phyloP scores from a whole-genome alignment of 2,797 vertebrate genomes.

The Heterohyrax brucei region DNA sequence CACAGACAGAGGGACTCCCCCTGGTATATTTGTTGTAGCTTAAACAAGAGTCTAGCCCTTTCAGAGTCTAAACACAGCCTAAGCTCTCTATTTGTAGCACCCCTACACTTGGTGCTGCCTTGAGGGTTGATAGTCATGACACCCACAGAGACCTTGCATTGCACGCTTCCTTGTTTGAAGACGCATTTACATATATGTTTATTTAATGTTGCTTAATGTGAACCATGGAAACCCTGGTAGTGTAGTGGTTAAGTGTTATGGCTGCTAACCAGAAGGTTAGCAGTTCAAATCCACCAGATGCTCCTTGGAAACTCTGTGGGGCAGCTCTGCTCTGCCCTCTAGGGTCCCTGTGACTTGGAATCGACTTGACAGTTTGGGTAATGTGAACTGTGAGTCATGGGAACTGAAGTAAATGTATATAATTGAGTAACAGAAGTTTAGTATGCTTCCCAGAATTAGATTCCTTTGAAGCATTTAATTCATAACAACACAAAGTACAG shows the following conservation, averaged over 20 bases:
- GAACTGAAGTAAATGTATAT: slow-evolving; percentile 34
- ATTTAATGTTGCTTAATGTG: background rate
- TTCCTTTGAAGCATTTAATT: slow-evolving; percentile 52
- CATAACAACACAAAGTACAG: slow-evolving; percentile 11
- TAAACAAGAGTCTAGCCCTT: background rate
- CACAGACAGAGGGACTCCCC: background rate
- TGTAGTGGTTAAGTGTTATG: no score
- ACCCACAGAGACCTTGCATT: background rate
- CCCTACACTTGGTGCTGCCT: rapidly evolving
- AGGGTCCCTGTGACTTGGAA: no score
- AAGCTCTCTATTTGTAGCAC: background rate
- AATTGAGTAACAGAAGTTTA: slow-evolving; percentile 49
- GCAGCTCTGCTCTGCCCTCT: no score
- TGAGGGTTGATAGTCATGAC: background rate
- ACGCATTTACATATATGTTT: background rate
- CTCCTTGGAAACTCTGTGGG: no score
- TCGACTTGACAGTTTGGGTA: background rate
- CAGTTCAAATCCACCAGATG: no score
- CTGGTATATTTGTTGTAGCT: background rate
- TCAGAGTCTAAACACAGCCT: background rate
- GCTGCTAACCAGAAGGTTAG: no score
- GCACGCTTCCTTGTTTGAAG: background rate
- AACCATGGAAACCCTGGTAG: background rate
- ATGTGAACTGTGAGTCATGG: background rate
- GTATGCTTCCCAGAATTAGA: slow-evolving; percentile 38